Conservation (phyloP, 1,140 invertebrate species). For the Panagrolaimus sp. region DNA sequence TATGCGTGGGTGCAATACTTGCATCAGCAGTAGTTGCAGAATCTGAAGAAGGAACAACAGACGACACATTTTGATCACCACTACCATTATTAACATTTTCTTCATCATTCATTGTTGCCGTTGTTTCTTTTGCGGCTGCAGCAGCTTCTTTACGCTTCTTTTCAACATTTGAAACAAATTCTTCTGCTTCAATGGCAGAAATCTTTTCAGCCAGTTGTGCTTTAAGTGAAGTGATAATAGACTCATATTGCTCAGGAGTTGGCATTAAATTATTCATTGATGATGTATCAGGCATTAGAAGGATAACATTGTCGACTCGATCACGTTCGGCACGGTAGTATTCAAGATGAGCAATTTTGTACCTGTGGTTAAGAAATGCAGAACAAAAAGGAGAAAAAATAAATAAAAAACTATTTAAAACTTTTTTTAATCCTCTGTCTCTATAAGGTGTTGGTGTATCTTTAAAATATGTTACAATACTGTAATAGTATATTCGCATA, state of each 20-base stretch:
- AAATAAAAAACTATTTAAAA: neutral
- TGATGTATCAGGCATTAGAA: conserved; percentile 93
- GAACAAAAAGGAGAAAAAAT: conserved; percentile 46
- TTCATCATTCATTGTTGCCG: neutral
- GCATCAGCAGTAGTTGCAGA: neutral
- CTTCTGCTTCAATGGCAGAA: conserved; percentile 52
- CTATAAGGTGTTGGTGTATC: no score
- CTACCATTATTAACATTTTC: neutral
- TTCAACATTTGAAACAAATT: conserved; percentile 33
- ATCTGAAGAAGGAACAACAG: no score
- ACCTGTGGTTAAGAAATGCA: conserved; percentile 45
- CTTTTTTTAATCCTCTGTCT: no score
- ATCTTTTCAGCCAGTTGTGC: conserved; percentile 53
- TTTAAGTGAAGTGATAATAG: conserved; percentile 27
- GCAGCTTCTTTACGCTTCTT: conserved; percentile 19
- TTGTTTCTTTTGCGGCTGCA: neutral
- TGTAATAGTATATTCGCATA: no score
- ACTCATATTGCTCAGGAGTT: conserved; percentile 66
- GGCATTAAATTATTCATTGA: conserved; percentile 76
- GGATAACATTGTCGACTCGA: conserved; percentile 84
- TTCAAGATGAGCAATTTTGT: conserved; percentile 63
- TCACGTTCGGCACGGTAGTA: conserved; percentile 75
- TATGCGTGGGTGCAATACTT: neutral
- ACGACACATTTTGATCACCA: no score
- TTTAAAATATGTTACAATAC: no score